phyloP scores from a whole-genome alignment of 2,888 invertebrate species.

The Agrotis ipsilon region DNA sequence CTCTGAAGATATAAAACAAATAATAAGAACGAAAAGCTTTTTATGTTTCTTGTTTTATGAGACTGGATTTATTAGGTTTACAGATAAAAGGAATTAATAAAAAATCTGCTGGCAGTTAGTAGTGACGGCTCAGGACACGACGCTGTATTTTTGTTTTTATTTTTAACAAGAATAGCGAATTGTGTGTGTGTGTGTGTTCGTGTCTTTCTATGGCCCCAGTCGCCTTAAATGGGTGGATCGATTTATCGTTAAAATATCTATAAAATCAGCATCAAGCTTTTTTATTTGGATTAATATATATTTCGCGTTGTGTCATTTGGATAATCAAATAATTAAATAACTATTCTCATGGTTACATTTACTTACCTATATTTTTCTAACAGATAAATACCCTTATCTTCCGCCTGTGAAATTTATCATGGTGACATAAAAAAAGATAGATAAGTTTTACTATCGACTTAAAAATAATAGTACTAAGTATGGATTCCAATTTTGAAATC shows the following conservation, averaged over 20 bases:
- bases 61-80: constrained; percentile 1
- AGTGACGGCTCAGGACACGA: too few species aligned
- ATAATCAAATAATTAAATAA: background rate
- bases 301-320: background rate
- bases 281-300: background rate
- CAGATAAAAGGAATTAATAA: background rate
- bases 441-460: too few species aligned
- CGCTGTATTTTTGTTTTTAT: background rate
- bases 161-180: background rate
- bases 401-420: too few species aligned
- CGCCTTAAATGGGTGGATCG: too few species aligned
- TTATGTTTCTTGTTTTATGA: constrained; percentile 13
- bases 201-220: background rate
- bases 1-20: constrained; percentile 16
- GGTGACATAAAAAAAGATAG: too few species aligned
- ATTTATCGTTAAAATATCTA: too few species aligned
- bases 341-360: too few species aligned
- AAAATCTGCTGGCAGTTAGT: background rate
- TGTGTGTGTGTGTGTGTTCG: too few species aligned
- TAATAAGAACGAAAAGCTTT: constrained; percentile 5
- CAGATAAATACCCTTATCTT: too few species aligned
- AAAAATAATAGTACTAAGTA: too few species aligned
- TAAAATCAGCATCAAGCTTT: background rate
- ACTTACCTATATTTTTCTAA: too few species aligned
- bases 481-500: constrained; percentile 11